phyloP scores from a whole-genome alignment of 2,113 vertebrate species.

The Glaucomys volans region DNA sequence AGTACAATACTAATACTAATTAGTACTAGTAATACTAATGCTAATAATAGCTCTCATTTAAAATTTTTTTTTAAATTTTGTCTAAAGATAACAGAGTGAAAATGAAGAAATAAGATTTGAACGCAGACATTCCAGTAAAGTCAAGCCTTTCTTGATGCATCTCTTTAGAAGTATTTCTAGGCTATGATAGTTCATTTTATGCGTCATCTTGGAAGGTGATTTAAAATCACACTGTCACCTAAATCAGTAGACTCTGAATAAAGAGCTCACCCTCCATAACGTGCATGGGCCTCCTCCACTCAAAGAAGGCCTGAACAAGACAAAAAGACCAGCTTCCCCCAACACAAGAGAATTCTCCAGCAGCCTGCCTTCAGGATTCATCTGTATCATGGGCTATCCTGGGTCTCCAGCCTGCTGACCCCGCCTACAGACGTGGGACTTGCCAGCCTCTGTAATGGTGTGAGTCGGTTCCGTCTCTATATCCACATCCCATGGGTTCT shows the following conservation, averaged over 20 bases:
- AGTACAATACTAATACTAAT: too few relatives aligned
- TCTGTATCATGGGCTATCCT: neutral
- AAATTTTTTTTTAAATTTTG: neutral
- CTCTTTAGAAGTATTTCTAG: neutral
- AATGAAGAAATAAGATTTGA: neutral
- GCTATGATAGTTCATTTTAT: neutral
- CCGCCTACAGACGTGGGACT: neutral
- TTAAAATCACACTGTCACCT: neutral
- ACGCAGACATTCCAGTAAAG: constrained; percentile 1
- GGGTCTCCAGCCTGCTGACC: neutral
- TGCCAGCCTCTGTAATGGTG: neutral
- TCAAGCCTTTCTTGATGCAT: neutral
- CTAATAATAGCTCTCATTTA: neutral
- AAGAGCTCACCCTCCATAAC: neutral
- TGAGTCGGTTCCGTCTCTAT: neutral
- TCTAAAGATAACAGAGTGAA: neutral
- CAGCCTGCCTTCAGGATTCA: neutral
- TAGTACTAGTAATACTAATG: too few relatives aligned
- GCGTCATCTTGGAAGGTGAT: neutral
- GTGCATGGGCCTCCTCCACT: neutral
- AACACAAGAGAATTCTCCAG: neutral
- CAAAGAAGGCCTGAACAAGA: neutral
- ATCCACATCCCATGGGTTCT: neutral
- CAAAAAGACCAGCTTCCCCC: neutral
- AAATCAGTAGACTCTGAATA: neutral